These are phyloP conservation scores for Phengaris alcon DNA, from an alignment of 2,888 invertebrate genomes.

Conservation along the genomic window DNA sequence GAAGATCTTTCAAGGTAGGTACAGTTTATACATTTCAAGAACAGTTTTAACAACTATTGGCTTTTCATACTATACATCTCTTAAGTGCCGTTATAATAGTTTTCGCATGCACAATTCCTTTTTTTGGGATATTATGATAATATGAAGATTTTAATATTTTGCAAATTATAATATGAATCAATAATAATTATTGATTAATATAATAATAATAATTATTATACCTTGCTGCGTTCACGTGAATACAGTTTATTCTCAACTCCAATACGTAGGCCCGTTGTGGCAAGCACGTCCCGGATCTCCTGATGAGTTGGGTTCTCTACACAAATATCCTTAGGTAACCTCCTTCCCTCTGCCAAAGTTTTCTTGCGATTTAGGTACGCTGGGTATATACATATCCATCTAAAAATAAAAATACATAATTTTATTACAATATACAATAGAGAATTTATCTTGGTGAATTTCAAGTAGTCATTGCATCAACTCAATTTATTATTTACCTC, in stretches of 20 bases:
- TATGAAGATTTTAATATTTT: too few relatives aligned
- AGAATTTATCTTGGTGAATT: not conserved
- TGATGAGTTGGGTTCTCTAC: slow-evolving; percentile 97
- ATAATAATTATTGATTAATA: too few relatives aligned
- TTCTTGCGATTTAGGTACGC: slow-evolving; percentile 97
- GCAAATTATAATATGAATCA: too few relatives aligned
- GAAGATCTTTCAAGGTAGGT: not conserved
- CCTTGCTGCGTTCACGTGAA: slow-evolving; percentile 92
- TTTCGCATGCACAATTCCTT: not conserved
- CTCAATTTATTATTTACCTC: slow-evolving; percentile 44
- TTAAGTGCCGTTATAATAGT: not conserved
- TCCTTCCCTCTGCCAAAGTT: slow-evolving; percentile 92
- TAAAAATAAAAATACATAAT: slow-evolving; percentile 52
- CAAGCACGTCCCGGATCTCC: slow-evolving; percentile 95
- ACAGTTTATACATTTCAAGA: too few relatives aligned
- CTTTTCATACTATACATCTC: not conserved
- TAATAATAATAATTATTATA: too few relatives aligned
- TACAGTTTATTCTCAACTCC: slow-evolving; percentile 96
- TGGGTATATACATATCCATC: slow-evolving; percentile 98
- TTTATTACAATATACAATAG: slow-evolving; percentile 21
- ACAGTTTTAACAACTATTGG: not conserved
- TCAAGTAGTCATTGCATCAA: not conserved
- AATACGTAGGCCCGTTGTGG: slow-evolving; percentile 89
- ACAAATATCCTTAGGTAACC: slow-evolving; percentile 89
- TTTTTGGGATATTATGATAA: too few relatives aligned